A percentile compares a stretch with the other conserved stretches of the same genome.
Evolutionary conservation across 2,113 vertebrate genomes (phyloP).

Genomic region (Ondatra zibethicus): DNA sequence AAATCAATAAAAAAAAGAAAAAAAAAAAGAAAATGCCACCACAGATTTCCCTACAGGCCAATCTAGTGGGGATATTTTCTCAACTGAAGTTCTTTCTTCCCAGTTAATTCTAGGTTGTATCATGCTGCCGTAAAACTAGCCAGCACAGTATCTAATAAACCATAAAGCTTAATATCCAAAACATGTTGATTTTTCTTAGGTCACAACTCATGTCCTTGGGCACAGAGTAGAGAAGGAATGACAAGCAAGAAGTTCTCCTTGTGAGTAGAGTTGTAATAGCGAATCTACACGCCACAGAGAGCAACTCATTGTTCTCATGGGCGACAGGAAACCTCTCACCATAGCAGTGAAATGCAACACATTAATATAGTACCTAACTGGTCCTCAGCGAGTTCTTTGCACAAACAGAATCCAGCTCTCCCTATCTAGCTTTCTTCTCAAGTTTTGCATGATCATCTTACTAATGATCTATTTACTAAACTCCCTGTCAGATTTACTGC

Average conservation of each 20-base stretch:
- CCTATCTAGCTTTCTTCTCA: conserved; percentile 3
- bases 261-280: not conserved
- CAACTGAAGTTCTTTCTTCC: not conserved
- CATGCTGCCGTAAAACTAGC: not conserved
- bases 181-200: not conserved
- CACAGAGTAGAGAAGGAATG: not conserved
- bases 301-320: not conserved
- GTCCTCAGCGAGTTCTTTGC: not conserved
- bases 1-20: no score
- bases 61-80: not conserved
- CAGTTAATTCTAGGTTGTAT: no score
- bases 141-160: not conserved
- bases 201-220: not conserved
- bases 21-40: not conserved
- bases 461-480: not conserved
- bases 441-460: not conserved
- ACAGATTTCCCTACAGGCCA: not conserved
- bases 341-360: not conserved
- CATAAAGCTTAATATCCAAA: not conserved
- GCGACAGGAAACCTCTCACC: not conserved
- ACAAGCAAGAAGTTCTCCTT: not conserved
- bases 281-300: not conserved
- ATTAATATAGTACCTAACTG: not conserved
- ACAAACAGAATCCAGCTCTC: not conserved
- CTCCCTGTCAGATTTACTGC: not conserved